Conservation (phyloP, 53 echinoderm and acorn worm genomes). For the Arbacia lixula region DNA sequence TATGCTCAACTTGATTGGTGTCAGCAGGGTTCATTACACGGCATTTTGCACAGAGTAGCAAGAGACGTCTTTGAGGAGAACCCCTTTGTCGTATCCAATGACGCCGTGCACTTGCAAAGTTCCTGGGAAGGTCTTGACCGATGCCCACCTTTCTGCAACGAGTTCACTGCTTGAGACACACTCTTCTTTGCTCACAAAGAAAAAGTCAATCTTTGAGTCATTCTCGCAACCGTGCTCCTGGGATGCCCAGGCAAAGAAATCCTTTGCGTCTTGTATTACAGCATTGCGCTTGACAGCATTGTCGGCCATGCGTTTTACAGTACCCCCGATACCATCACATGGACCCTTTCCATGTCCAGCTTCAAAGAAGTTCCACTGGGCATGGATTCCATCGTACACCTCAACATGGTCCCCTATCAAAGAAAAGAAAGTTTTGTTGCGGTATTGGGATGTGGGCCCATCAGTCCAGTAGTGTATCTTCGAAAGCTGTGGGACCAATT, state of each 20-base stretch:
- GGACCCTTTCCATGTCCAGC: conserved; percentile 69
- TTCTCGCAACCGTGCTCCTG: conserved; percentile 42
- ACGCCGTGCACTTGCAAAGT: conserved; percentile 50
- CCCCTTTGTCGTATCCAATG: conserved; percentile 34
- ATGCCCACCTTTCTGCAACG: conserved; percentile 46
- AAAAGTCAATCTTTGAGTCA: conserved; percentile 42
- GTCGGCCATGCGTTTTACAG: conserved; percentile 65
- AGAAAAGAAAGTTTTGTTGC: conserved; percentile 62
- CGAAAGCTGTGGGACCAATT: conserved; percentile 33
- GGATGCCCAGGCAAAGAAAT: conserved; percentile 66
- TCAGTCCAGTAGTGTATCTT: conserved; percentile 68
- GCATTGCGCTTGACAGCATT: conserved; percentile 56
- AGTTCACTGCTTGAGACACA: conserved; percentile 32
- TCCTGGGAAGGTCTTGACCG: conserved; percentile 52
- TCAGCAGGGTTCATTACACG: conserved; percentile 5
- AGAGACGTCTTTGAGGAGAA: conserved; percentile 49
- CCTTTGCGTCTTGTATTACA: conserved; percentile 69
- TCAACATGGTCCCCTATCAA: conserved; percentile 42
- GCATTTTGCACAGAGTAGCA: conserved; percentile 56
- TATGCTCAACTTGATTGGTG: neutral
- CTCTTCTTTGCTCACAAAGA: conserved; percentile 59
- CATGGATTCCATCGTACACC: conserved; percentile 35
- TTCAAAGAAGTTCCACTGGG: conserved; percentile 68
- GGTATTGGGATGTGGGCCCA: conserved; percentile 64
- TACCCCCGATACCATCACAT: conserved; percentile 68